Percentiles rank a stretch among this genome's conserved stretches.
phyloP scores from a whole-genome alignment of 1,140 invertebrate genomes.

The Pomacea maculata region DNA sequence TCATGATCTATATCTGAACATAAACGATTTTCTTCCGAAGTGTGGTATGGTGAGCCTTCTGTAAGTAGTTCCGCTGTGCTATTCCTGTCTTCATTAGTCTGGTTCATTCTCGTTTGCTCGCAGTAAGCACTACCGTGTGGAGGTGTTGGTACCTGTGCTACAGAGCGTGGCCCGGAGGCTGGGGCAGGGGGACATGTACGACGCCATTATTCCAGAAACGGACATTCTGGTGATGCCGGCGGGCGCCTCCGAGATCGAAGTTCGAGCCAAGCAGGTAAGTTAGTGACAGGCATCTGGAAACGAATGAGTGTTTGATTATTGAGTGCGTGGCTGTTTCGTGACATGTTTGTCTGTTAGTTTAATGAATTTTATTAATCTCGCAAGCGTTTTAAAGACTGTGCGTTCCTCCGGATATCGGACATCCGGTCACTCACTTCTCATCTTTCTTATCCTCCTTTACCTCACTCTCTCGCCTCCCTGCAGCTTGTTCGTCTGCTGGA shows the following conservation, averaged over 20 bases:
- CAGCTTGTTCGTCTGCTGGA: conserved; percentile 58
- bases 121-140: conserved; percentile 59
- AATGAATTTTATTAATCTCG: too few species aligned
- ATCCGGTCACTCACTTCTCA: not conserved
- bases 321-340: too few species aligned
- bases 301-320: too few species aligned
- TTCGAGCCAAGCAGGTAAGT: conserved; percentile 58
- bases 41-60: not conserved
- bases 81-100: not conserved
- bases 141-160: conserved; percentile 57
- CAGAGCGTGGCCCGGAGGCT: conserved; percentile 59
- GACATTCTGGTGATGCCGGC: conserved; percentile 60
- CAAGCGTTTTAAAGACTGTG: too few species aligned
- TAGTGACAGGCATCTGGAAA: too few species aligned
- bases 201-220: conserved; percentile 56
- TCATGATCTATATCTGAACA: too few species aligned
- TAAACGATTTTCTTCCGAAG: not conserved
- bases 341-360: too few species aligned
- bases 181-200: conserved; percentile 61
- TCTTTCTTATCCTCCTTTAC: conserved; percentile 9
- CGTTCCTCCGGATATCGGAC: too few species aligned
- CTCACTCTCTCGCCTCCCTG: conserved; percentile 3
- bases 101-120: not conserved
- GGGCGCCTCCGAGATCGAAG: conserved; percentile 61
- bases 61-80: not conserved